phyloP scores from a whole-genome alignment of 2,888 invertebrate genomes.

The Phorcus lineatus region DNA sequence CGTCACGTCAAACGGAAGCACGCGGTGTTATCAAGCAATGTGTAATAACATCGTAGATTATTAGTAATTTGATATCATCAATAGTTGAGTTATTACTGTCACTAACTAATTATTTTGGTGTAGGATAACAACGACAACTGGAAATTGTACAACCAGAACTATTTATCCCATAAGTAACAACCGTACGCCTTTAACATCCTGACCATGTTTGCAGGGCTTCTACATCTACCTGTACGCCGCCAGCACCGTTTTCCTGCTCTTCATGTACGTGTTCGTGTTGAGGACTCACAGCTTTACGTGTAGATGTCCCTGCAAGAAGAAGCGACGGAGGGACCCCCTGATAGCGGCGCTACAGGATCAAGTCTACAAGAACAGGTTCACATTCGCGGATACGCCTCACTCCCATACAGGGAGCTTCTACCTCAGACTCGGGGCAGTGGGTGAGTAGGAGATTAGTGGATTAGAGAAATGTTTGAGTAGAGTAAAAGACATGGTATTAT shows the following conservation, averaged over 20 bases:
- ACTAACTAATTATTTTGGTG: too few relatives aligned
- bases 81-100: too few relatives aligned
- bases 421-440: slow-evolving; percentile 68
- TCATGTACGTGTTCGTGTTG: slow-evolving; percentile 68
- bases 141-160: too few relatives aligned
- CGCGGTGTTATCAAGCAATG: too few relatives aligned
- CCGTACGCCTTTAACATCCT: too few relatives aligned
- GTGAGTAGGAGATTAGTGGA: slow-evolving; percentile 29
- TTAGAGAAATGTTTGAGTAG: too few relatives aligned
- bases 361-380: slow-evolving; percentile 59
- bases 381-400: slow-evolving; percentile 41
- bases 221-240: slow-evolving; percentile 69
- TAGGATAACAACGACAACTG: too few relatives aligned
- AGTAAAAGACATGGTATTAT: too few relatives aligned
- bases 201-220: slow-evolving; percentile 73
- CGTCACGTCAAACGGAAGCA: too few relatives aligned
- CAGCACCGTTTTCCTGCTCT: slow-evolving; percentile 67
- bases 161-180: too few relatives aligned
- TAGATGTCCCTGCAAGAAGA: slow-evolving; percentile 26
- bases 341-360: slow-evolving; percentile 31
- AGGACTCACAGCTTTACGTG: slow-evolving; percentile 77
- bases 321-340: slow-evolving; percentile 39
- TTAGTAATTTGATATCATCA: too few relatives aligned
- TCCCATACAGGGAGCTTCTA: slow-evolving; percentile 72
- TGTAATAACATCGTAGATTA: too few relatives aligned